Evolutionary conservation across 2,888 invertebrate species (phyloP).

Genomic region (Sinotaia quadrata): DNA sequence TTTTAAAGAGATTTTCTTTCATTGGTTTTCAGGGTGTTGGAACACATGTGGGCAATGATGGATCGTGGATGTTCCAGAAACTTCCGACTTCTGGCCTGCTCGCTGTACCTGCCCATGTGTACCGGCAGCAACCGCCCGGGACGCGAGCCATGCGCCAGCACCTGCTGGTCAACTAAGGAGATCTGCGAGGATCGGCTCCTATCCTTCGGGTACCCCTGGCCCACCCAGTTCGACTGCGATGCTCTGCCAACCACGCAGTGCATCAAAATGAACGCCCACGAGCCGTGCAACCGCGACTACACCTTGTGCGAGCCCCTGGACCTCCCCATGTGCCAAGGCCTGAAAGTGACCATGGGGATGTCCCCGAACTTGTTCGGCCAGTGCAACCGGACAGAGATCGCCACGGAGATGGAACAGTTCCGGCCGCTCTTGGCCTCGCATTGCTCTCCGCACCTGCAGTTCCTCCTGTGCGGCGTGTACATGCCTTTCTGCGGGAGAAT

Average conservation of each 20-base stretch:
- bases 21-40: conserved; percentile 45
- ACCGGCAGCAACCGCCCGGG: conserved; percentile 44
- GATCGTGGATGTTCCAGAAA: conserved; percentile 58
- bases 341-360: conserved; percentile 44
- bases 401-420: conserved; percentile 51
- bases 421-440: conserved; percentile 41
- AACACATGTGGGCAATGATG: conserved; percentile 57
- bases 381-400: conserved; percentile 41
- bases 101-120: conserved; percentile 58
- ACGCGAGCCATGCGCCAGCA: conserved; percentile 17
- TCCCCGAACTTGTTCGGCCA: conserved; percentile 60
- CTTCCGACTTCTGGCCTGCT: conserved; percentile 53
- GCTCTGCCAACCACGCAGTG: conserved; percentile 10
- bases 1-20: too few species aligned
- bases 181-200: background rate
- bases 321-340: conserved; percentile 48
- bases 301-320: conserved; percentile 46
- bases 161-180: conserved; percentile 10
- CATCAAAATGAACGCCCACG: background rate
- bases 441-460: conserved; percentile 47
- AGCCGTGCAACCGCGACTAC: conserved; percentile 28
- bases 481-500: conserved; percentile 49
- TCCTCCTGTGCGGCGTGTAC: conserved; percentile 60
- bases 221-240: conserved; percentile 18
- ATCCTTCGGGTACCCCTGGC: conserved; percentile 17